These are phyloP conservation scores for Phoeniculus purpureus DNA, from an alignment of 2,797 vertebrate genomes.

Conservation along the genomic window DNA sequence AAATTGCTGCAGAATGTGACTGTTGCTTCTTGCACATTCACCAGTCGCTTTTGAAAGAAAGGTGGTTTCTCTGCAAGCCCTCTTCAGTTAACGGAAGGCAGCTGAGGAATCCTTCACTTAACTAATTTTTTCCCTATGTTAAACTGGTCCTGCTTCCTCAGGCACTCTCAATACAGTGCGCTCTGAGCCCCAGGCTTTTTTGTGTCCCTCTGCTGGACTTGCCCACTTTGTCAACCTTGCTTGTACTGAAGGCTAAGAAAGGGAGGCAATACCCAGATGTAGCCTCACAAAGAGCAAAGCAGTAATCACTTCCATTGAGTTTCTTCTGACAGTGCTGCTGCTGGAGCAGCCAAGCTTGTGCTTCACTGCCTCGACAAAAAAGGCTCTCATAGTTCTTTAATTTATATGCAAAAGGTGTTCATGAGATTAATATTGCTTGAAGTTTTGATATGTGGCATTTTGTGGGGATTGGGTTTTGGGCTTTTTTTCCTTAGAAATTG, in stretches of 20 bases:
- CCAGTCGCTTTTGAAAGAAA: not conserved
- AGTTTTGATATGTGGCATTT: not conserved
- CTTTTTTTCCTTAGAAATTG: not conserved
- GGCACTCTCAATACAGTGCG: not conserved
- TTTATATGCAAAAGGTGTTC: not conserved
- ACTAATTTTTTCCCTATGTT: not conserved
- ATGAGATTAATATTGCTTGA: not conserved
- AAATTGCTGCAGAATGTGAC: not conserved
- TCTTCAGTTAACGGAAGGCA: not conserved
- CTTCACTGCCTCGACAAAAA: not conserved
- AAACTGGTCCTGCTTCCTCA: not conserved
- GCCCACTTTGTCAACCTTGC: not conserved
- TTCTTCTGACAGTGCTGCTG: not conserved
- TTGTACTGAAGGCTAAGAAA: not conserved
- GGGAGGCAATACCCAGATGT: not conserved
- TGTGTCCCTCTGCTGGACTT: not conserved
- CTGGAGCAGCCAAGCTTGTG: not conserved
- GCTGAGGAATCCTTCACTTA: not conserved
- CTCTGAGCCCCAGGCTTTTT: not conserved
- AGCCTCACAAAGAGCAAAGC: not conserved
- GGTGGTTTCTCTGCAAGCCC: not conserved
- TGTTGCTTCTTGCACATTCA: not conserved
- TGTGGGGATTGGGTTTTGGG: fast-evolving
- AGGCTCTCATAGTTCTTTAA: not conserved
- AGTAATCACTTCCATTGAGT: not conserved